Percentiles rank a stretch among this genome's conserved stretches.
Evolutionary conservation across 2,113 vertebrate species (phyloP).

Genomic region (Empidonax alnorum): DNA sequence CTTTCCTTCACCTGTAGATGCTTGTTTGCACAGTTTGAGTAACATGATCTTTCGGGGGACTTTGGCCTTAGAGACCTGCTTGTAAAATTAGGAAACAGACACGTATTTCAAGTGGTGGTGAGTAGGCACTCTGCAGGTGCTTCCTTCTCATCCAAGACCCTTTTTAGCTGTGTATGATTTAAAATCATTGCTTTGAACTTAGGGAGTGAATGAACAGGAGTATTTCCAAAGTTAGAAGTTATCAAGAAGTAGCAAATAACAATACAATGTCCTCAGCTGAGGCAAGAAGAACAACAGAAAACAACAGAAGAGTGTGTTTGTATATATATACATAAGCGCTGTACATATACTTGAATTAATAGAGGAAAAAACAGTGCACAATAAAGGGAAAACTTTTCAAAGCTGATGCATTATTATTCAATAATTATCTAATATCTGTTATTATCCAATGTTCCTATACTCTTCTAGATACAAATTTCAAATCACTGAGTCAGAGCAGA

Average conservation of each 20-base stretch:
- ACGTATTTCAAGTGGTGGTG: background rate
- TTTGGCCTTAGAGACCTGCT: background rate
- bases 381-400: background rate
- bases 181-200: background rate
- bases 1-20: background rate
- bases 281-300: background rate
- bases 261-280: background rate
- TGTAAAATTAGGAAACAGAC: background rate
- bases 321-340: background rate
- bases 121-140: background rate
- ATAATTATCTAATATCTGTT: too few relatives aligned
- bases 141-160: background rate
- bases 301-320: background rate
- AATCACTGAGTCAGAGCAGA: background rate
- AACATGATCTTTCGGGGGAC: background rate
- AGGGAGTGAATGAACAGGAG: background rate
- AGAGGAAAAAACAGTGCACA: background rate
- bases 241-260: background rate
- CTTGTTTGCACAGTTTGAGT: background rate
- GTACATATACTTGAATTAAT: background rate
- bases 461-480: background rate
- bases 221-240: background rate
- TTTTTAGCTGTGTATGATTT: background rate
- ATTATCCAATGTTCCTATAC: background rate
- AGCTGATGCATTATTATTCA: background rate